Evolutionary conservation across 2,888 invertebrate genomes (phyloP).

Genomic region (Agrypnus murinus): DNA sequence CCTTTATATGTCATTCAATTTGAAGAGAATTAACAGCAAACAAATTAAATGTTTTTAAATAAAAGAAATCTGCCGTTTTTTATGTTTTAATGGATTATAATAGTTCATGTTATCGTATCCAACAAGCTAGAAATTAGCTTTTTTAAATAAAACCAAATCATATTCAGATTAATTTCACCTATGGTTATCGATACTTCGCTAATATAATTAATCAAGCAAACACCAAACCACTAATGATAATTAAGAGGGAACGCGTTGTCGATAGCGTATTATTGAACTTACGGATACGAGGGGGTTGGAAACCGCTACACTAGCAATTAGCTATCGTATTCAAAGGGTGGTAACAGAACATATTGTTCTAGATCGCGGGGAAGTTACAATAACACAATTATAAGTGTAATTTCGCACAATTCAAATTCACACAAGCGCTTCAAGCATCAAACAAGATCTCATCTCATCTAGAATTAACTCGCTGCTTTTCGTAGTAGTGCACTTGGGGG

Average conservation of each 20-base stretch:
- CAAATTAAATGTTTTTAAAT: no score
- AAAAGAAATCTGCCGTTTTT: no score
- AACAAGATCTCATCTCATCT: constrained; percentile 38
- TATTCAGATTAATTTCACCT: no score
- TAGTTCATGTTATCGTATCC: no score
- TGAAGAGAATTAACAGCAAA: no score
- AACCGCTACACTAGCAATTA: constrained; percentile 38
- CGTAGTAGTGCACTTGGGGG: constrained; percentile 1
- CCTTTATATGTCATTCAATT: no score
- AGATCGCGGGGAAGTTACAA: constrained; percentile 37
- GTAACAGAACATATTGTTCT: constrained; percentile 39
- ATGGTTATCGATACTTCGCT: no score
- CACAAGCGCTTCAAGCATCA: constrained; percentile 41
- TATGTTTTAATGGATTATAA: no score
- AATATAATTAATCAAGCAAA: constrained; percentile 40
- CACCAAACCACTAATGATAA: constrained; percentile 42
- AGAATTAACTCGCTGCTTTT: constrained; percentile 23
- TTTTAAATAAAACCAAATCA: no score
- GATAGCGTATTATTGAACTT: constrained; percentile 23
- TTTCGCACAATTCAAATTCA: constrained; percentile 45
- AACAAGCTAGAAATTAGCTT: no score
- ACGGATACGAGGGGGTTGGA: constrained; percentile 12
- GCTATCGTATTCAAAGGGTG: constrained; percentile 39
- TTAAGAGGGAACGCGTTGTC: constrained; percentile 36
- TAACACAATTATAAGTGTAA: constrained; percentile 46